phyloP scores from a whole-genome alignment of 2,888 invertebrate species.

The Parnassius smintheus region DNA sequence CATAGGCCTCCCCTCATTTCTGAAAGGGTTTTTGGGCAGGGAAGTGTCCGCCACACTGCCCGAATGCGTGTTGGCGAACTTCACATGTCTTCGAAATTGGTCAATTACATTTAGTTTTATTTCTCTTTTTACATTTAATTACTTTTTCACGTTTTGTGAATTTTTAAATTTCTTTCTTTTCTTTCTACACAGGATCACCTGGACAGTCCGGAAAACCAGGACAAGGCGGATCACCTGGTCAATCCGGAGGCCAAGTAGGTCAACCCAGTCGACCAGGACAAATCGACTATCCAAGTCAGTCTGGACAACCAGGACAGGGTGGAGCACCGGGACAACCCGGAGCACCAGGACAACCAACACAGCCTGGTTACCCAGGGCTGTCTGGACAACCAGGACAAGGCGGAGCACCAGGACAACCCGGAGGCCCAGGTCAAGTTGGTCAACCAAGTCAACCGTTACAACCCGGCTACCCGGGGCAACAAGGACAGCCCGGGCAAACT shows the following conservation, averaged over 20 bases:
- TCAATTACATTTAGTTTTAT: no score
- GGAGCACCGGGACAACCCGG: conserved; percentile 52
- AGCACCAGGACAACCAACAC: conserved; percentile 32
- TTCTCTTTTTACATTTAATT: no score
- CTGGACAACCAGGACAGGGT: conserved; percentile 40
- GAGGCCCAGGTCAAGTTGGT: conserved; percentile 51
- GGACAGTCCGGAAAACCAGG: conserved; percentile 34
- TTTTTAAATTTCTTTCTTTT: no score
- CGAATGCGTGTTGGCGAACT: no score
- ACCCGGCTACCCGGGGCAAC: conserved; percentile 33
- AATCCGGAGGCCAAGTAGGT: conserved; percentile 36
- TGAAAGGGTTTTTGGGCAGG: no score
- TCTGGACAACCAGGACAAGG: conserved; percentile 27
- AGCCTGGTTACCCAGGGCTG: conserved; percentile 36
- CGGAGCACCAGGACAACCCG: conserved; percentile 31
- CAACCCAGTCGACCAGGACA: conserved; percentile 70
- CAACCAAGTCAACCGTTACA: conserved; percentile 24
- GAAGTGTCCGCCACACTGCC: no score
- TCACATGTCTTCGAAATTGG: no score
- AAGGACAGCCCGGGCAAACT: conserved; percentile 31
- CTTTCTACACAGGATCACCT: conserved; percentile 34
- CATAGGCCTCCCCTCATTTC: no score
- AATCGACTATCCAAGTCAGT: conserved; percentile 44
- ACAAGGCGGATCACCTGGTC: conserved; percentile 29
- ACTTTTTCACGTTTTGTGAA: no score